Conservation (phyloP, 2,113 vertebrate species). For the Pomatostomus ruficeps region DNA sequence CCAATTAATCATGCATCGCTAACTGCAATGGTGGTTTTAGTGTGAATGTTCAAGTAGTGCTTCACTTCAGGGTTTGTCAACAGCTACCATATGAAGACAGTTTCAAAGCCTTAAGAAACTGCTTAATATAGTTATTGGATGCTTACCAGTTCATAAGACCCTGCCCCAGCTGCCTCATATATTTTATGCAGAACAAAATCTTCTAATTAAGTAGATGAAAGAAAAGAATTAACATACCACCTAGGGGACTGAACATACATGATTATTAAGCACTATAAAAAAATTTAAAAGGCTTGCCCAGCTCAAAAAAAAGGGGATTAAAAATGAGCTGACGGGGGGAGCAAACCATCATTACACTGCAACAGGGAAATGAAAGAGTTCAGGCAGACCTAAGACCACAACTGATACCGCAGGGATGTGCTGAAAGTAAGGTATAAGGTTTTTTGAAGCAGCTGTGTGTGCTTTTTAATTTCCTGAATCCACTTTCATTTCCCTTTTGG, state of each 20-base stretch:
- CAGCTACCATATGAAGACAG: conserved; percentile 9
- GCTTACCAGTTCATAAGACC: conserved; percentile 40
- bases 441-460: not conserved
- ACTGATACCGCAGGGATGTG: not conserved
- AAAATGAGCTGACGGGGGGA: not conserved
- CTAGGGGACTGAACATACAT: conserved; percentile 34
- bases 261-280: conserved; percentile 44
- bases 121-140: conserved; percentile 40
- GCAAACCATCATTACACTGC: not conserved
- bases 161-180: conserved; percentile 20
- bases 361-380: not conserved
- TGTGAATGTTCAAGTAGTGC: conserved; percentile 45
- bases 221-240: conserved; percentile 44
- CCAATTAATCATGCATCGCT: conserved; percentile 31
- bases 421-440: not conserved
- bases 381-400: not conserved
- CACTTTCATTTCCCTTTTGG: not conserved
- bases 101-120: conserved; percentile 38
- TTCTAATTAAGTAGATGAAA: conserved; percentile 61
- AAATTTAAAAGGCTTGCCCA: not conserved
- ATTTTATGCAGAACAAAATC: conserved; percentile 38
- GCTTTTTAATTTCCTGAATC: not conserved
- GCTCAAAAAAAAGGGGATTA: not conserved
- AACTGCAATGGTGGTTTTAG: not conserved
- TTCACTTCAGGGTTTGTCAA: conserved; percentile 35